phyloP scores from a whole-genome alignment of 2,113 vertebrate genomes.

The Sus scrofa region T2T-Sscrofa CM000817.6:50665501-50666000 shows the following conservation, averaged over 20 bases:
- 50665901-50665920: background rate
- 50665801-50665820: background rate
- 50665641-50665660: background rate
- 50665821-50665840: too few species aligned
- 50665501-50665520: background rate
- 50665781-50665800: background rate
- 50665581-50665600: background rate
- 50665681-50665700: background rate
- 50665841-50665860: background rate
- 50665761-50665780: background rate
- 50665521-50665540: background rate
- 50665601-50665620: background rate
- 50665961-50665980: background rate
- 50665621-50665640: background rate
- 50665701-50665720: background rate
- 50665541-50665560: accelerated
- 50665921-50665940: background rate
- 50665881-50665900: background rate
- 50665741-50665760: background rate
- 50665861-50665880: background rate
- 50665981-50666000: accelerated
- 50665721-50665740: background rate
- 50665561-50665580: accelerated
- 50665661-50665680: background rate
- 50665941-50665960: accelerated